Evolutionary conservation across 2,113 vertebrate species (phyloP), one percentile per base, ranked within the genome.

Genomic region (Leptosomus discolor): DNA sequence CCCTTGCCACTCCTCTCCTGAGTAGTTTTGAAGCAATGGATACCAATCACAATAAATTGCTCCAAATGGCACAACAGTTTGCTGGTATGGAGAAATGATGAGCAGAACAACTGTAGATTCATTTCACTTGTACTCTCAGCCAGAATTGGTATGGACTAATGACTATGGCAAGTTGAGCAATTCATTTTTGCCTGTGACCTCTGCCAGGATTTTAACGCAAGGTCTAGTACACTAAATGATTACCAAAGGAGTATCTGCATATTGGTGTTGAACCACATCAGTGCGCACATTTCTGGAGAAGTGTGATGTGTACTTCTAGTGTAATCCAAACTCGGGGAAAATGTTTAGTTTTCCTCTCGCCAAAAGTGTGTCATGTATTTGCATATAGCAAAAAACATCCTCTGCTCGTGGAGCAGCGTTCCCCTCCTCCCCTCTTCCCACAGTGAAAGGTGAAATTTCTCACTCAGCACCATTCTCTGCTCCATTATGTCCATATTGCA

Each of bases 131-230:
- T 45, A 48, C 16, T 88, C 19, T 11, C 58, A 71, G 92, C 83
- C 92, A 93, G 74, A 94, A 97, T 63, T 91, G 84, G 39, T 87
- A 58, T 20, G 46, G 82, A 85, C 73, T 85, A 85, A 92, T 85
- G 88, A 30, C 50, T 61, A 53, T 32, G 82, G 63, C 85, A 93
- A 94, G 84, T 14, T 32, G 27, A 96, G 69, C 46, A 87, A 93
- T 92, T 88, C 32, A 54, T 96, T 97, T 96, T 85, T 73, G 61
- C 63, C 50, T 65, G 67, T 90, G 94, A 94, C 92, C 88, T 95
- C 85, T 95, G 85, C 85, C 94, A 96, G 92, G 63, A 88, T 92
- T 86, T 95, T 74, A 90, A 84, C 74, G 58, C 88, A 88, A 90
- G 67, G 79, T 93, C 85, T 85, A 88, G 18, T 78, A 82, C 48